These are phyloP conservation scores for Struthidea cinerea DNA, from an alignment of 2,113 vertebrate genomes.

Conservation along the genomic window DNA sequence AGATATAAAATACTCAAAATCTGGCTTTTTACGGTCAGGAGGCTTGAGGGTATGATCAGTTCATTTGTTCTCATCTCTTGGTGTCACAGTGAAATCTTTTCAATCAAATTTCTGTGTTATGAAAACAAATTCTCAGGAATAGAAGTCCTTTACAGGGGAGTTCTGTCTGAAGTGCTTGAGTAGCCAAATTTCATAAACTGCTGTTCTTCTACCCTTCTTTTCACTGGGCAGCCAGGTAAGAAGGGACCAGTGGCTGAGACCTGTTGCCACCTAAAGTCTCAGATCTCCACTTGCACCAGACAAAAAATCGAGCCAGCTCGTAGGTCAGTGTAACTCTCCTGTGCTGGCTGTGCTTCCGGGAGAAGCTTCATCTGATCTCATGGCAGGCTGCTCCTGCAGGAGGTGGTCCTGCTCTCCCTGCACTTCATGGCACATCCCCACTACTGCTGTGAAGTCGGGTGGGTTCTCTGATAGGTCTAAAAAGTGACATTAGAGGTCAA, in stretches of 20 bases:
- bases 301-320: background rate
- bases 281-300: background rate
- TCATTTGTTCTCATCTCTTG: background rate
- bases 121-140: background rate
- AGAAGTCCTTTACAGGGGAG: background rate
- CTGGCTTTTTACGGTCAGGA: background rate
- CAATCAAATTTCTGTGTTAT: background rate
- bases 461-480: background rate
- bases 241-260: background rate
- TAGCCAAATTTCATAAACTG: background rate
- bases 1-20: background rate
- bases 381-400: background rate
- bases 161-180: background rate
- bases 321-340: background rate
- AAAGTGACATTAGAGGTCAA: background rate
- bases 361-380: background rate
- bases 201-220: background rate
- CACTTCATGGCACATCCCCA: background rate
- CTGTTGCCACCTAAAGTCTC: background rate
- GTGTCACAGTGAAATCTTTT: background rate
- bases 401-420: background rate
- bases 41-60: background rate
- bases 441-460: fast-evolving
- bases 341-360: background rate
- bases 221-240: background rate